Evolutionary conservation across 2,113 vertebrate species (phyloP), one percentile per base, ranked within the genome.

Genomic region (Perognathus longimembris): DNA sequence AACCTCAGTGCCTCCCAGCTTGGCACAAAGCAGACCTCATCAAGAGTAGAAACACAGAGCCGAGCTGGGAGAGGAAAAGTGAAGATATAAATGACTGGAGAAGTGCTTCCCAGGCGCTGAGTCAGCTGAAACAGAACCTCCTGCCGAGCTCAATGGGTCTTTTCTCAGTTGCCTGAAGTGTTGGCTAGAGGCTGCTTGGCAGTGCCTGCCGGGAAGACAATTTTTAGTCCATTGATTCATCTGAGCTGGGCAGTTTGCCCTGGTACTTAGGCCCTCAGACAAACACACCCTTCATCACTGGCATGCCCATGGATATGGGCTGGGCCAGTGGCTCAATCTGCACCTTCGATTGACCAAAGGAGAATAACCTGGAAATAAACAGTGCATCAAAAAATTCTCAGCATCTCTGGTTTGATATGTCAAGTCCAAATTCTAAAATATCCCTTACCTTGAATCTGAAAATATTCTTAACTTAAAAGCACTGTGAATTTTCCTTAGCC

Each of bases 211-310:
- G 79, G 90, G 92, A 95, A 95, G 97, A 96, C 94, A 95, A 93
- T 96, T 96, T 97, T 96, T 95, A 94, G 94, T 84, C 91, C 95
- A 94, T 96, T n/a, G 73, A 96, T 96, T 96, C 94, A 95, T 95
- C 94, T 94, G 67, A 91, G 76, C 92, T 95, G 92, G 96, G 95
- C 95, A 96, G 86, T 90, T 70, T 96, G 93, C 96, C 95, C 80
- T 71, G 18, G 81, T 85, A 92, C 93, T 96, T 95, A 95, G 94
- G 92, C 92, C 92, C 79, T 95, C 88, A 90, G 94, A 95, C 94
- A 95, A 95, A 94, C 94, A 95, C 84, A 93, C 34, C 87, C 74
- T 95, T 93, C 95, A 94, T 90, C 86, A 70, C 59, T 89, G 74
- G 91, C 80, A 95, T 84, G 81, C 57, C 32, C 85, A 77, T 57